Evolutionary conservation across 2,113 vertebrate genomes (phyloP).

Genomic region (Acrocephalus kingi): DNA sequence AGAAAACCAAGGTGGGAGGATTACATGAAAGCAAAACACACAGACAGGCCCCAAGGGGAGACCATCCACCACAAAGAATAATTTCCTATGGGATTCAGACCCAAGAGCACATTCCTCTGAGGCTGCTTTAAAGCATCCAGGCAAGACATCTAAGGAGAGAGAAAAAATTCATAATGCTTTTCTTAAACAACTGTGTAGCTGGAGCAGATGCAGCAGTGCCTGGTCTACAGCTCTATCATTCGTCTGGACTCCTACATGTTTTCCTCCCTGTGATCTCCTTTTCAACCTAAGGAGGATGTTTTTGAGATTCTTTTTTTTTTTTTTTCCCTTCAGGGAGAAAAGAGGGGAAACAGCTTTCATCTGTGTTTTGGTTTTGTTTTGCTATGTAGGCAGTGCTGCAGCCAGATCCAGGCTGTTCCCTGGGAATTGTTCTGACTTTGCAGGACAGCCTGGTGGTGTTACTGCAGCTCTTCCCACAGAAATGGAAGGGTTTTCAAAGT

Average conservation of each 20-base stretch:
- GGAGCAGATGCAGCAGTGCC: constrained; percentile 21
- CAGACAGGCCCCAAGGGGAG: constrained; percentile 61
- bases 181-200: constrained; percentile 33
- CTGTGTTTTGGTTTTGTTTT: constrained; percentile 33
- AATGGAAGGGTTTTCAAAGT: background rate
- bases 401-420: background rate
- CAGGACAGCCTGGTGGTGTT: background rate
- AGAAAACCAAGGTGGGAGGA: constrained; percentile 61
- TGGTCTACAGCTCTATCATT: constrained; percentile 21
- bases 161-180: constrained; percentile 49
- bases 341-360: constrained; percentile 36
- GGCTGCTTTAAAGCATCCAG: constrained; percentile 65
- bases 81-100: constrained; percentile 64
- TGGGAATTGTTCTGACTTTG: background rate
- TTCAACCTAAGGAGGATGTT: background rate
- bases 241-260: constrained; percentile 47
- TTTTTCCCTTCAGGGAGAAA: background rate
- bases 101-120: constrained; percentile 57
- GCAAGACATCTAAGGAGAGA: constrained; percentile 57
- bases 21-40: constrained; percentile 63
- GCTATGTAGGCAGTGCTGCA: background rate
- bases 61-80: constrained; percentile 60
- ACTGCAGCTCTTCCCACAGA: rapidly evolving
- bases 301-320: background rate
- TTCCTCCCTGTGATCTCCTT: constrained; percentile 41